Evolutionary conservation across 1,140 invertebrate genomes (phyloP).

Genomic region (Brachionus rubens): DNA sequence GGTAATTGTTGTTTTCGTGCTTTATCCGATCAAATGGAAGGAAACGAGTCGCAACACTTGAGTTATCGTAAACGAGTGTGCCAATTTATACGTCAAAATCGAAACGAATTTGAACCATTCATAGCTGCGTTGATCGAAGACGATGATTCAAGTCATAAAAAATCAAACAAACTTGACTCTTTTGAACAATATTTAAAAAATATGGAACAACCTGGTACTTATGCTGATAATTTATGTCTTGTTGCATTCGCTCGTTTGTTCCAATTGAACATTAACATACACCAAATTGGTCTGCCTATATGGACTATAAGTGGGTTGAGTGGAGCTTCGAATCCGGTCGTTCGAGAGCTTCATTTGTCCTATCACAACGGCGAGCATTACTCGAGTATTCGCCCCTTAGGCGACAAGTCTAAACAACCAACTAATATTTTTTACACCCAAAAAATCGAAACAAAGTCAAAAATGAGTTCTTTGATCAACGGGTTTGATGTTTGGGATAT

Average conservation of each 20-base stretch:
- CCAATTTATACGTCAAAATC: constrained; percentile 61
- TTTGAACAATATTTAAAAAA: constrained; percentile 58
- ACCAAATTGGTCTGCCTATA: constrained; percentile 53
- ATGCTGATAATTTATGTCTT: constrained; percentile 65
- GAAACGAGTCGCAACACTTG: constrained; percentile 61
- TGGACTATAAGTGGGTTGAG: constrained; percentile 39
- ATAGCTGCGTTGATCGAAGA: constrained; percentile 63
- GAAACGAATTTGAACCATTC: constrained; percentile 64
- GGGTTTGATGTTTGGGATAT: constrained; percentile 6
- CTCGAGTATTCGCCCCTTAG: constrained; percentile 58
- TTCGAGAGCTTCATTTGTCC: constrained; percentile 61
- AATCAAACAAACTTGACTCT: constrained; percentile 4
- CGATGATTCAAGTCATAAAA: constrained; percentile 58
- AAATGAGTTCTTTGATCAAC: constrained; percentile 4
- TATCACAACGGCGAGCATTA: constrained; percentile 66
- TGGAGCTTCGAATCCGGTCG: background rate
- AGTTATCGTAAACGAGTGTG: constrained; percentile 61
- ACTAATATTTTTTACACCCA: constrained; percentile 9
- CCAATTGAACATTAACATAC: constrained; percentile 63
- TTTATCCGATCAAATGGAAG: constrained; percentile 63
- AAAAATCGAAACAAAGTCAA: background rate
- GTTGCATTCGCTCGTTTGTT: constrained; percentile 64
- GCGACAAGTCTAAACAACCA: constrained; percentile 50
- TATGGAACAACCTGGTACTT: constrained; percentile 62
- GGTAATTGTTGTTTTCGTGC: constrained; percentile 65